phyloP scores from a whole-genome alignment of 1,140 invertebrate species.

The Gyrodactylus salaris region DNA sequence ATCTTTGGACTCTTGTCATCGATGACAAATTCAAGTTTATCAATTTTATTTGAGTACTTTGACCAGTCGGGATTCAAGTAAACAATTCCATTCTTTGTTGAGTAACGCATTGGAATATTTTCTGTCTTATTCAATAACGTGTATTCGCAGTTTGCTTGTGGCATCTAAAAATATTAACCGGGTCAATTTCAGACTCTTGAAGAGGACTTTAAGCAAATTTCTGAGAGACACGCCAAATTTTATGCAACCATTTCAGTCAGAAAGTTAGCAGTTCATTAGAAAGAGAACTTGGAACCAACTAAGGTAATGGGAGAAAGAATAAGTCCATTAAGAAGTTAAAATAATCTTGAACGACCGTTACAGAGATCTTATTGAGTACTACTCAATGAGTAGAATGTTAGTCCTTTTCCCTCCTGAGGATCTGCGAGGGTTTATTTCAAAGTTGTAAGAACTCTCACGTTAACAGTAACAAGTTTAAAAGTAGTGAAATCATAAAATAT shows the following conservation, averaged over 20 bases:
- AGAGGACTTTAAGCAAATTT: neutral
- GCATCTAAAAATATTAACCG: neutral
- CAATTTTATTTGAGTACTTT: neutral
- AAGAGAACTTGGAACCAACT: neutral
- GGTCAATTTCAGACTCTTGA: neutral
- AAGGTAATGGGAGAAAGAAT: neutral
- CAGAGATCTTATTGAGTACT: no score
- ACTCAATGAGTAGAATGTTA: no score
- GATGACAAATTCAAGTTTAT: neutral
- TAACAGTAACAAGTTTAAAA: no score
- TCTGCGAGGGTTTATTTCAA: no score
- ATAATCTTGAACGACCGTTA: no score
- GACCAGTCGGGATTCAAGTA: neutral
- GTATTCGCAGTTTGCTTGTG: constrained; percentile 1
- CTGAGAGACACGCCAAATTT: neutral
- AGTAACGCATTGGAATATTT: constrained; percentile 2
- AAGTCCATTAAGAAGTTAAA: no score
- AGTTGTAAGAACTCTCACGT: no score
- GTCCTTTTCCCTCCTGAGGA: no score
- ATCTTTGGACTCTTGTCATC: neutral
- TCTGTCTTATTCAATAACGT: neutral
- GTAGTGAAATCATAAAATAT: no score
- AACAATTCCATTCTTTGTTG: neutral
- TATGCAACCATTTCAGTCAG: neutral
- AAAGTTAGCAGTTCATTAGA: neutral